Base-by-base conservation (phyloP, 2,888 invertebrate genomes). In the Altica lythri region DNA sequence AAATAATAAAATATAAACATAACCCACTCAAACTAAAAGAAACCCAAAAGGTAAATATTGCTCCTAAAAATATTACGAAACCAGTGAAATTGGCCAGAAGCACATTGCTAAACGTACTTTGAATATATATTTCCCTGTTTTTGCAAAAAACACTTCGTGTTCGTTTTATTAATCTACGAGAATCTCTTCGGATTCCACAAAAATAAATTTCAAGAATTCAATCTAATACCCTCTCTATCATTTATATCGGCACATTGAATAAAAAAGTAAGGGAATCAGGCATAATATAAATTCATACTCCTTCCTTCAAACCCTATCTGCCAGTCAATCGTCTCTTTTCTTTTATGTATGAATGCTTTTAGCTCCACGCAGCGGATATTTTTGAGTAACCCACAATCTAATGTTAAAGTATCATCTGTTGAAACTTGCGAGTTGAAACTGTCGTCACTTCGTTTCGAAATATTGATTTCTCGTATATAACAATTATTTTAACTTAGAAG, bases 301-400 rank as follows among this genome's bases (percentile, higher is more conserved):
- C 42, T 29, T 35, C 27, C 17, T 29, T 2, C 27, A 37, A 47
- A 47, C 35, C 22, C 35, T 43, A 35, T 55, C 46, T 43, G 37
- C 29, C 34, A 38, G 55, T 55, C 34, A 35, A 55, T 55, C 55
- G 50, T 50, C 37, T 25, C 46, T 42, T 34, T 45, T 50, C 46
- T 50, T 51, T 50, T 43, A 55, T 50, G 50, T 50, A 46, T 50
- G 45, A 46, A 38, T 5, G 25, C 35, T n/a, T 22, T 9, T 25
- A 18, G 44, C 37, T 38, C 25, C 25, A 30, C 38, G 38, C n/a
- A 46, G 32, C 38, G 45, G 38, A 51, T 51, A 35, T 29, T 52
- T 18, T 10, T 13, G 14, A 30, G 32, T 43, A 45, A 45, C 50
- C 45, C 29, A 22, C 25, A 25, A 19, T 34, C 51, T 44, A 43